Conservation (phyloP, 2,113 vertebrate species). For the Serinus canaria region DNA sequence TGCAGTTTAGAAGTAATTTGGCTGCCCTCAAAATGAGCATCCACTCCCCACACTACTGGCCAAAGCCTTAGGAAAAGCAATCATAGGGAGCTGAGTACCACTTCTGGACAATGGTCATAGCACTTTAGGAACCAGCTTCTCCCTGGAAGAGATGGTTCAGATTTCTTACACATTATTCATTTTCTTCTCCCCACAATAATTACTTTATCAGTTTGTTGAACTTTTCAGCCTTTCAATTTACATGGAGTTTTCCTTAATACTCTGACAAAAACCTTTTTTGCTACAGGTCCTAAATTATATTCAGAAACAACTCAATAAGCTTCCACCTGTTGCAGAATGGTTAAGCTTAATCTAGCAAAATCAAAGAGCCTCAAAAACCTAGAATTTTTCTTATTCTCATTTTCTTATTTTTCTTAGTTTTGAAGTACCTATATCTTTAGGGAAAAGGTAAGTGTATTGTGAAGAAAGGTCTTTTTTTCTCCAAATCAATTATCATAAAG, state of each 20-base stretch:
- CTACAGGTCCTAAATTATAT: neutral
- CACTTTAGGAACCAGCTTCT: neutral
- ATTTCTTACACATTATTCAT: neutral
- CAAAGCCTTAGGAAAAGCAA: neutral
- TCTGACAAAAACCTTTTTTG: neutral
- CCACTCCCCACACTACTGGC: neutral
- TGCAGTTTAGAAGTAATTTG: neutral
- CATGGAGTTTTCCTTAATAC: neutral
- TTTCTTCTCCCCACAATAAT: neutral
- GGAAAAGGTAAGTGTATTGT: neutral
- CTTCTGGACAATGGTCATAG: neutral
- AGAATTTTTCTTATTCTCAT: neutral
- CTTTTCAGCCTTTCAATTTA: neutral
- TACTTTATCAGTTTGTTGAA: neutral
- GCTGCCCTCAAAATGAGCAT: neutral
- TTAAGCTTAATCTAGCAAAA: neutral
- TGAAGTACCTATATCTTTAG: neutral
- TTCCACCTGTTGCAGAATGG: neutral
- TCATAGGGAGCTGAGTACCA: neutral
- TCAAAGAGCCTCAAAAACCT: rapidly evolving
- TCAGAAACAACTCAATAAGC: neutral
- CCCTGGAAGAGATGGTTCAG: neutral
- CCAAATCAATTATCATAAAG: neutral
- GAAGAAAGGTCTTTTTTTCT: neutral
- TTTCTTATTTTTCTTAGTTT: neutral